Conservation (phyloP, 2,888 invertebrate genomes). For the Chymomyza caudatula region DNA sequence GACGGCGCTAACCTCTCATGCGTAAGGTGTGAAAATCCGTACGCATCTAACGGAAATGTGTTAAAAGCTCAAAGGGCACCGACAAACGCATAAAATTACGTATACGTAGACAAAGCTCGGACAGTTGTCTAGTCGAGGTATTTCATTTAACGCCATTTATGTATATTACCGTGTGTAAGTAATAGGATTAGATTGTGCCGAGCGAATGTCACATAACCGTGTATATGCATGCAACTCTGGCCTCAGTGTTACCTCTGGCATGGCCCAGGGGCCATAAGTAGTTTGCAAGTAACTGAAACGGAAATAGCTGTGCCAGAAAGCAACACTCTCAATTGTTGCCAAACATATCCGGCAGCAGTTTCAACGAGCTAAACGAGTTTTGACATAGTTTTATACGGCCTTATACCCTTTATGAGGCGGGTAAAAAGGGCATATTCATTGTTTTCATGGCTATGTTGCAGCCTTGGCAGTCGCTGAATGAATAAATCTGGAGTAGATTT, state of each 20-base stretch:
- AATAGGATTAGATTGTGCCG: slow-evolving; percentile 51
- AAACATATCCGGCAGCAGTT: not conserved
- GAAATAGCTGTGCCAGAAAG: not conserved
- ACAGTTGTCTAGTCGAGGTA: slow-evolving; percentile 18
- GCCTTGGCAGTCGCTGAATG: too few species aligned
- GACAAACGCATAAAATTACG: slow-evolving; percentile 18
- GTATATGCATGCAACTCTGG: not conserved
- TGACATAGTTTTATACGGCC: slow-evolving; percentile 29
- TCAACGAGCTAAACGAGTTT: not conserved
- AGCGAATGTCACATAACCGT: not conserved
- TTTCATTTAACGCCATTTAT: slow-evolving; percentile 44
- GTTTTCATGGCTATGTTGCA: too few species aligned
- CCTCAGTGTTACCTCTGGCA: not conserved
- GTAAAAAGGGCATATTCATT: not conserved
- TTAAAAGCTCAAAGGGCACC: slow-evolving; percentile 39
- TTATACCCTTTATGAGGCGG: not conserved
- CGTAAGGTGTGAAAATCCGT: slow-evolving; percentile 64
- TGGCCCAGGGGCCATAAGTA: not conserved
- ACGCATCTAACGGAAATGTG: slow-evolving; percentile 48
- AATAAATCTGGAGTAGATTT: too few species aligned
- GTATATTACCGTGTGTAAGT: slow-evolving; percentile 39
- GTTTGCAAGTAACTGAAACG: not conserved
- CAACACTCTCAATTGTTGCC: not conserved
- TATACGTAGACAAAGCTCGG: not conserved
- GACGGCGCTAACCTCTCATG: slow-evolving; percentile 32